A percentile compares a stretch with the other conserved stretches of the same genome.
These are phyloP conservation scores for Drosophila kambysellisi DNA, from an alignment of 2,888 invertebrate species.

Conservation along the genomic window DNA sequence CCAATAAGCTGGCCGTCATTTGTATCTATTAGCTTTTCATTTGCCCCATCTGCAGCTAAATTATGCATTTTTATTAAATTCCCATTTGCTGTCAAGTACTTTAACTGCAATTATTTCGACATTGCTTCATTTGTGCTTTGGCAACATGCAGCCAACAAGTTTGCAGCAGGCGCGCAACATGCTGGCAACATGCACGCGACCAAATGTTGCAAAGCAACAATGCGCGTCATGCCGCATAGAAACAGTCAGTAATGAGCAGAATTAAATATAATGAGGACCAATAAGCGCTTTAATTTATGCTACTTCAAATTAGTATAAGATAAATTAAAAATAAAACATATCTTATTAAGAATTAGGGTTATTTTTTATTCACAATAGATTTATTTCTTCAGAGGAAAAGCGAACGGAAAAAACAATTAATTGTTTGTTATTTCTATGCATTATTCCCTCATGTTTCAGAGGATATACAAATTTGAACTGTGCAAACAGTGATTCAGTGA, in stretches of 20 bases:
- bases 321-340: background rate
- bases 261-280: background rate
- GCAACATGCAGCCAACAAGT: slow-evolving; percentile 69
- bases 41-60: slow-evolving; percentile 44
- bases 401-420: background rate
- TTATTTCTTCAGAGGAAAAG: background rate
- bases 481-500: too few species aligned
- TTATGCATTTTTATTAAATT: slow-evolving; percentile 43
- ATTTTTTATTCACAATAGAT: background rate
- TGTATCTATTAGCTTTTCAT: slow-evolving; percentile 60
- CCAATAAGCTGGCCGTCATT: slow-evolving; percentile 33
- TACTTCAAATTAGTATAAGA: background rate
- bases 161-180: slow-evolving; percentile 58
- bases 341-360: fast-evolving
- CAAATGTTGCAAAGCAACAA: slow-evolving; percentile 46
- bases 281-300: background rate
- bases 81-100: slow-evolving; percentile 50
- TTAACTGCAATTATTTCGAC: slow-evolving; percentile 55
- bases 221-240: slow-evolving; percentile 15
- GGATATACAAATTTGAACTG: background rate
- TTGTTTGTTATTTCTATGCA: background rate
- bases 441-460: background rate
- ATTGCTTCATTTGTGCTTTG: slow-evolving; percentile 53
- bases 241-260: background rate
- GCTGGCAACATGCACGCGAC: slow-evolving; percentile 37